These are phyloP conservation scores for Rhinolophus sinicus DNA, from an alignment of 2,113 vertebrate species.

Conservation along the genomic window DNA sequence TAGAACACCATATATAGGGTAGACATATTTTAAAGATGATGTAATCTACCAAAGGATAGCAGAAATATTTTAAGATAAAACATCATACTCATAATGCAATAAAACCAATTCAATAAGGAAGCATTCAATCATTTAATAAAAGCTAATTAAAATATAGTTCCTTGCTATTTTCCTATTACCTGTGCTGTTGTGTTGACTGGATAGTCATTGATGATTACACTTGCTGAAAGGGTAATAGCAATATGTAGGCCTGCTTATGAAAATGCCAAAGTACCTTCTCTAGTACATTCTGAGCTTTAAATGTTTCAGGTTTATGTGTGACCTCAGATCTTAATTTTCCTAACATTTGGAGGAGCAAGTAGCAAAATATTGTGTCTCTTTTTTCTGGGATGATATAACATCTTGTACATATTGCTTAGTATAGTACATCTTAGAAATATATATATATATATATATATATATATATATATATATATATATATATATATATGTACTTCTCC, in stretches of 20 bases:
- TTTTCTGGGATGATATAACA: neutral
- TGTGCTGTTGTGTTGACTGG: neutral
- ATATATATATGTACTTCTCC: neutral
- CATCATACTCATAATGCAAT: neutral
- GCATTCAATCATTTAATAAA: neutral
- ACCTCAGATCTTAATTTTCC: neutral
- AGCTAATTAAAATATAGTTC: neutral
- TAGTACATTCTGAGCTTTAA: neutral
- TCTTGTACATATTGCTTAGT: neutral
- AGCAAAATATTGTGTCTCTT: neutral
- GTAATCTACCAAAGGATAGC: neutral
- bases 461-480: too few species aligned
- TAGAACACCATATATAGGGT: neutral
- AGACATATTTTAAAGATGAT: neutral
- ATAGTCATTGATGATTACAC: neutral
- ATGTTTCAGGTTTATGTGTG: neutral
- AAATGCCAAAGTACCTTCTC: neutral
- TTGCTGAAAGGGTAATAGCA: neutral
- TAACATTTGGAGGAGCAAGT: neutral
- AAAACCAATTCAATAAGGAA: neutral
- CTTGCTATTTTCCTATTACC: neutral
- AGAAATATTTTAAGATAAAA: conserved; percentile 16
- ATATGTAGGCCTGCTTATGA: neutral
- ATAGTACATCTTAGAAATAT: neutral
- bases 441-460: neutral